Percentiles rank a stretch among this genome's conserved stretches.
Conservation (phyloP, 2,113 vertebrate genomes). For the Corapipo altera region DNA sequence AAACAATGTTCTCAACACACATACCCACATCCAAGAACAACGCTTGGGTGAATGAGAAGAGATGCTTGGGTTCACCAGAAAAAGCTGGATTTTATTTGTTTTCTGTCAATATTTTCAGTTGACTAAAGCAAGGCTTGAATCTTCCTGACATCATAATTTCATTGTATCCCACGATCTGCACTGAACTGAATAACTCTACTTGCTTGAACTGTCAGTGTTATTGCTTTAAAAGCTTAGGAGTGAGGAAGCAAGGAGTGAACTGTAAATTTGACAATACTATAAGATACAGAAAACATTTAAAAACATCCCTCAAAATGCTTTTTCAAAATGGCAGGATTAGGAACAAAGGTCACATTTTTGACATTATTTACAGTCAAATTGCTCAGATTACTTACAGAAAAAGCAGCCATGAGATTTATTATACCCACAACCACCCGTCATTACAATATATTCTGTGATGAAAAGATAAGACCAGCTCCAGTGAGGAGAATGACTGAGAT, state of each 20-base stretch:
- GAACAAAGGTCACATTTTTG: constrained; percentile 12
- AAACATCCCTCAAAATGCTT: background rate
- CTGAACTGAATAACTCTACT: constrained; percentile 43
- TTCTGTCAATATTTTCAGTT: background rate
- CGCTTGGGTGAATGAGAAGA: background rate
- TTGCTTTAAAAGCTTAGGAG: constrained; percentile 39
- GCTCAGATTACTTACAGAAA: constrained; percentile 4
- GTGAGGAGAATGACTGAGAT: background rate
- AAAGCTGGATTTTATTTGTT: constrained; percentile 30
- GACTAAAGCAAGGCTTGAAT: constrained; percentile 16
- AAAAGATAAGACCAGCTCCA: background rate
- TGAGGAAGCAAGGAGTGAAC: background rate
- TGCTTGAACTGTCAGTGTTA: constrained; percentile 39
- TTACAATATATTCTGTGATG: background rate
- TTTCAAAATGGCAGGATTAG: constrained; percentile 23
- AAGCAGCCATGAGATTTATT: background rate
- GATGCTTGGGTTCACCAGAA: background rate
- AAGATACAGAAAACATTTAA: background rate
- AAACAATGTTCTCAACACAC: background rate
- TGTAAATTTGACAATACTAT: constrained; percentile 36
- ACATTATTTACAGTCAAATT: constrained; percentile 29
- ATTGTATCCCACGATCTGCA: constrained; percentile 11
- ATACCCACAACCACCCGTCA: background rate
- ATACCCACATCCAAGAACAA: background rate
- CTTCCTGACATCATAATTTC: constrained; percentile 51